Base-by-base conservation (phyloP, 2,888 invertebrate species). In the Pterobdella sp. region DNA sequence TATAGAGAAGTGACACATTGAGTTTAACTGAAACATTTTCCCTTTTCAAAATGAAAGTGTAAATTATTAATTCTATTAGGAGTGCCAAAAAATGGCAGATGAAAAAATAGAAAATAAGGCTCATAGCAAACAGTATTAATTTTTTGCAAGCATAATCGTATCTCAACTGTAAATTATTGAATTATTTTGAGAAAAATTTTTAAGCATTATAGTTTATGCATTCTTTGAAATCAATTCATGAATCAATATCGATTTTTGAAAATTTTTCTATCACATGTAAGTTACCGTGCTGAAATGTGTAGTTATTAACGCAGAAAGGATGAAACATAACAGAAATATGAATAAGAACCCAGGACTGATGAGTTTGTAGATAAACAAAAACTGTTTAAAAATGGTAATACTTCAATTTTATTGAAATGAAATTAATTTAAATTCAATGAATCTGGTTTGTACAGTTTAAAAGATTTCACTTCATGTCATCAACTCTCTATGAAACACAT, bases 31-130 rank as follows among this genome's bases (percentile, higher is more conserved):
- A 42, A 35, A 37, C 37, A 2, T 36, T 67, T 36, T 67, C 67
- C 1, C 26, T n/a, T 26, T 67, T 67, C 29, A 67, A n/a, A 26
- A 67, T 36, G 67, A 67, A n/a, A 7, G 67, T 37, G 37, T 37
- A 67, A 18, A 67, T n/a, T 26, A 67, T 4, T 18, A 67, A 22
- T n/a, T 35, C 42, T n/a, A 67, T 22, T 1, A 22, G 2, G 42
- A 32, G 42, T n/a, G 29, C n/a, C 36, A 67, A n/a, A 26, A 37
- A 18, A 36, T 22, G 36, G 36, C 37, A 35, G n/a, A 67, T 31
- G 34, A 67, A 26, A 4, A 67, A 36, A n/a, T 67, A 37, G 22
- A 36, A 35, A 29, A 36, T 26, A 37, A 3, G n/a, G 14, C 36
- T 26, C 22, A 67, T 22, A 4, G 22, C 22, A 34, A 35, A 42